A percentile compares a stretch with the other conserved stretches of the same genome.
Evolutionary conservation across 1,140 invertebrate genomes (phyloP).

Genomic region (Anadara kagoshimensis): DNA sequence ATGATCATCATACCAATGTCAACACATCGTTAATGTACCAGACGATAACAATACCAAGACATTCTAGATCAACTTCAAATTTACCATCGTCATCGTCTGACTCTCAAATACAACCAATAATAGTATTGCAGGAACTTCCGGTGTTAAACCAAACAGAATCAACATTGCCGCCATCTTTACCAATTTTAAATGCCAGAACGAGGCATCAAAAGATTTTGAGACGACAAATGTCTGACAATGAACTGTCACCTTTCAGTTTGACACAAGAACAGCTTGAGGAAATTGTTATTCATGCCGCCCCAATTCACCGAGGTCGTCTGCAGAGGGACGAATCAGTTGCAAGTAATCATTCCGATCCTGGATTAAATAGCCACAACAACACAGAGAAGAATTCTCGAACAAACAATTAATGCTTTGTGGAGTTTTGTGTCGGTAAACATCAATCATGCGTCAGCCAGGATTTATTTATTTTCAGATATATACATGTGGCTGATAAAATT

Average conservation of each 20-base stretch:
- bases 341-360: too few species aligned
- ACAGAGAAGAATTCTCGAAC: too few species aligned
- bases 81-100: conserved; percentile 22
- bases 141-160: conserved; percentile 44
- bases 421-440: too few species aligned
- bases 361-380: too few species aligned
- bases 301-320: conserved; percentile 29
- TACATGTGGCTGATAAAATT: too few species aligned
- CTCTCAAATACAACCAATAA: conserved; percentile 50
- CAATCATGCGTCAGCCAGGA: too few species aligned
- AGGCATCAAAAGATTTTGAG: conserved; percentile 58
- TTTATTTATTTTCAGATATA: too few species aligned
- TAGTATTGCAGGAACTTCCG: conserved; percentile 59
- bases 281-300: conserved; percentile 62
- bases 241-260: conserved; percentile 59
- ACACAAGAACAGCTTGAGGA: conserved; percentile 59
- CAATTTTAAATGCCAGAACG: conserved; percentile 53
- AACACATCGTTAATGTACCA: too few species aligned
- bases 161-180: conserved; percentile 16
- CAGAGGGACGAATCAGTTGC: too few species aligned
- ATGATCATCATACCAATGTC: too few species aligned
- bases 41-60: too few species aligned
- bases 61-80: neutral
- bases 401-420: too few species aligned
- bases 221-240: conserved; percentile 58